Percentiles rank a stretch among this genome's conserved stretches.
Evolutionary conservation across 2,888 invertebrate species (phyloP).

Genomic region (Rotaria socialis): DNA sequence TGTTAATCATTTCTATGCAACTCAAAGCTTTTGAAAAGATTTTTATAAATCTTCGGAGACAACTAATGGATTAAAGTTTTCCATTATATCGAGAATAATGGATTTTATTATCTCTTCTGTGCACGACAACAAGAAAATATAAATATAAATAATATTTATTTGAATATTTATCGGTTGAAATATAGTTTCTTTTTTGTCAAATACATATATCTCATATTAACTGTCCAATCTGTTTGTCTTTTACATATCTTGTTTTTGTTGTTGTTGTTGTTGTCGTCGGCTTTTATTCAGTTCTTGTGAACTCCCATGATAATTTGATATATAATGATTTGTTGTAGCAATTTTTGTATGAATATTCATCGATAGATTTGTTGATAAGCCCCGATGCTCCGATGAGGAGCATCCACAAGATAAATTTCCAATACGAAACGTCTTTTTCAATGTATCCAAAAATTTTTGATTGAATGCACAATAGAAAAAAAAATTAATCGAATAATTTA

Average conservation of each 20-base stretch:
- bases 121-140: too few relatives aligned
- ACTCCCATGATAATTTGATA: neutral
- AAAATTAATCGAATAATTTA: constrained; percentile 52
- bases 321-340: neutral
- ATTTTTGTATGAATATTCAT: neutral
- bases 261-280: neutral
- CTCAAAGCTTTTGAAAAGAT: too few relatives aligned
- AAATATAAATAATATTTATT: too few relatives aligned
- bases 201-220: neutral
- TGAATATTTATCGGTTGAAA: too few relatives aligned
- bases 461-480: constrained; percentile 55
- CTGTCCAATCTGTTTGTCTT: neutral
- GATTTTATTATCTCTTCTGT: too few relatives aligned
- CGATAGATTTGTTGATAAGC: neutral
- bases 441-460: constrained; percentile 47
- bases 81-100: too few relatives aligned
- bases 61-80: too few relatives aligned
- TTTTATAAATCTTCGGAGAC: too few relatives aligned
- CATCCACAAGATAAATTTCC: neutral
- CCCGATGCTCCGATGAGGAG: neutral
- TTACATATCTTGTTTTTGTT: neutral
- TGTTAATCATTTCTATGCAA: too few relatives aligned
- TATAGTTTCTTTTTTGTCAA: too few relatives aligned
- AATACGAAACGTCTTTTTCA: constrained; percentile 40
- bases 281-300: neutral